phyloP scores from a whole-genome alignment of 2,888 invertebrate species.

The Chorisops tibialis region DNA sequence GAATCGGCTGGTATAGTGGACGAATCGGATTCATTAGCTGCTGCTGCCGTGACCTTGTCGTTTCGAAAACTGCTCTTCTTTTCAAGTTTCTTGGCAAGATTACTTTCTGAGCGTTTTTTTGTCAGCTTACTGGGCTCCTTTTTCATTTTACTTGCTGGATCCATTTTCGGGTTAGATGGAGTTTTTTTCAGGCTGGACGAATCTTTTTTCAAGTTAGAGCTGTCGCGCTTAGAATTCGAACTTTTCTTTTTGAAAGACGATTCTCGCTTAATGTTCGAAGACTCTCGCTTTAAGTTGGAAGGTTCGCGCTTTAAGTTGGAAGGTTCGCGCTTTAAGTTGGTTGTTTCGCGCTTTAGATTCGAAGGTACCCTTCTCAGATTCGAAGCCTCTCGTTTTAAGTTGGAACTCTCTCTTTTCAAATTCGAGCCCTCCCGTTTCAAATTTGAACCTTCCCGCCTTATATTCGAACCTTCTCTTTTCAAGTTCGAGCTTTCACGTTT shows the following conservation, averaged over 20 bases:
- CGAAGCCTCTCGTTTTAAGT: background rate
- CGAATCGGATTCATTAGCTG: constrained; percentile 23
- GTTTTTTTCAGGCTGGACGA: constrained; percentile 26
- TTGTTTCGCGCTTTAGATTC: background rate
- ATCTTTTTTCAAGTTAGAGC: constrained; percentile 8
- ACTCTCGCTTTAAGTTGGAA: constrained; percentile 7
- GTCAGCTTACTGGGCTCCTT: constrained; percentile 35
- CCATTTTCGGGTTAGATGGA: constrained; percentile 23
- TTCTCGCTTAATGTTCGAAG: constrained; percentile 39
- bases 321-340: constrained; percentile 7
- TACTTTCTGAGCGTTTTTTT: constrained; percentile 46
- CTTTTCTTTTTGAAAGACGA: constrained; percentile 39
- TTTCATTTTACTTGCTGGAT: background rate
- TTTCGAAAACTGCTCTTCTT: constrained; percentile 36
- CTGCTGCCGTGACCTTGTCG: constrained; percentile 30
- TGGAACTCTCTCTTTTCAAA: background rate
- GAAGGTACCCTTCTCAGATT: background rate
- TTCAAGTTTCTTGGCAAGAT: constrained; percentile 41
- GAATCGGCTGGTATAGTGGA: background rate
- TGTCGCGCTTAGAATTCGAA: constrained; percentile 34
- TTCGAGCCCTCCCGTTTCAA: background rate
- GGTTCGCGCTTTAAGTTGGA: constrained; percentile 25
- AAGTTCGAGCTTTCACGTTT: constrained; percentile 34
- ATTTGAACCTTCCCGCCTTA: background rate
- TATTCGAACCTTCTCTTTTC: constrained; percentile 36